Conservation (phyloP, 2,888 invertebrate genomes). For the Cactoblastis cactorum region DNA sequence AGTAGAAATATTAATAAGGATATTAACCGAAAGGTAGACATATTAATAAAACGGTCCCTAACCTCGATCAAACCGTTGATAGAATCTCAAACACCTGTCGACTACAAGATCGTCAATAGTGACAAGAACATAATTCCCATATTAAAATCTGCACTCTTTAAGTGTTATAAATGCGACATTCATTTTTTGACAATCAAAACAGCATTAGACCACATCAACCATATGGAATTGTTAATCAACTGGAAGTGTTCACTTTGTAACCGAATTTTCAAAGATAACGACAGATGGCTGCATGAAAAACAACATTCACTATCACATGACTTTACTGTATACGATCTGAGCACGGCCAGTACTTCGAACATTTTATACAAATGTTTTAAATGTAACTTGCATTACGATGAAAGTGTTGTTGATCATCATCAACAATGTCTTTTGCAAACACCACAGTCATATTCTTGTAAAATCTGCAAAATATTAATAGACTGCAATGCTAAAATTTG, state of each 20-base stretch:
- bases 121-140: not conserved
- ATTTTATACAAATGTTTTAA: constrained; percentile 49
- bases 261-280: constrained; percentile 44
- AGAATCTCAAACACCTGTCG: not conserved
- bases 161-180: constrained; percentile 53
- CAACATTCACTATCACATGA: constrained; percentile 44
- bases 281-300: constrained; percentile 41
- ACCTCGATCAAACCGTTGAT: not conserved
- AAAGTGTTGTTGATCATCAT: constrained; percentile 42
- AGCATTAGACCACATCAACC: constrained; percentile 44
- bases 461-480: constrained; percentile 48
- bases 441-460: constrained; percentile 41
- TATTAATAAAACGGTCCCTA: too few relatives aligned
- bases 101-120: not conserved
- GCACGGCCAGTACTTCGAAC: constrained; percentile 27
- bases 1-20: not conserved
- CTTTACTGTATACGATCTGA: constrained; percentile 38
- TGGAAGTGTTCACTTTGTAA: constrained; percentile 52
- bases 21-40: not conserved
- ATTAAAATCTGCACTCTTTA: constrained; percentile 44
- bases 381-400: constrained; percentile 49
- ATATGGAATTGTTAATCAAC: constrained; percentile 40
- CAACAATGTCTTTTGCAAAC: constrained; percentile 36
- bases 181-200: constrained; percentile 45
- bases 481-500: constrained; percentile 30